phyloP scores from a whole-genome alignment of 2,113 vertebrate genomes.

The Barnardius zonarius region DNA sequence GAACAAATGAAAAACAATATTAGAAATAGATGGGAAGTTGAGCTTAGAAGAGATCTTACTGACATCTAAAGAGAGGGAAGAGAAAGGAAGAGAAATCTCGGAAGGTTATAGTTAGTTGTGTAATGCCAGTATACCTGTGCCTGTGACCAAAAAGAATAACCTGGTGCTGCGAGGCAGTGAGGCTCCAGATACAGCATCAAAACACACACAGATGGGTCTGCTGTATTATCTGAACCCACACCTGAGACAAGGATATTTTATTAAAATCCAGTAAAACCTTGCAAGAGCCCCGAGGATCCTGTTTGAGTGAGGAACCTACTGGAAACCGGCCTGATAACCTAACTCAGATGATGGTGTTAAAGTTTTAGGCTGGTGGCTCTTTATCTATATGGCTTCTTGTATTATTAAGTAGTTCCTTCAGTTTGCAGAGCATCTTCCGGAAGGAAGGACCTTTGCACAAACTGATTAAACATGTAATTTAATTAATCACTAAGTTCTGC shows the following conservation, averaged over 20 bases:
- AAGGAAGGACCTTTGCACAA: not conserved
- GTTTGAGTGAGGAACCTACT: not conserved
- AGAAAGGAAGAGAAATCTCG: not conserved
- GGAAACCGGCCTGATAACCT: not conserved
- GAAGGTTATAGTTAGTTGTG: not conserved
- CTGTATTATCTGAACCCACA: not conserved
- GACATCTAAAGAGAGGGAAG: not conserved
- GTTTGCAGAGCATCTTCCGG: not conserved
- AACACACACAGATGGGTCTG: rapidly evolving
- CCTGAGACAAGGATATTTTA: not conserved
- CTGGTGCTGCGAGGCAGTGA: not conserved
- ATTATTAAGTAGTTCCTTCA: not conserved
- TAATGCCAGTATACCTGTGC: not conserved
- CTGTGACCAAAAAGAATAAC: not conserved
- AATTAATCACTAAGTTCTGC: not conserved
- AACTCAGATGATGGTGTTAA: not conserved
- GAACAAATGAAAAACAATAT: not conserved
- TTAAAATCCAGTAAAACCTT: not conserved
- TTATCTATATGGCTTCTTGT: not conserved
- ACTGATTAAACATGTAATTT: not conserved
- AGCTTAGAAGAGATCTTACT: not conserved
- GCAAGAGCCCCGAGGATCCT: not conserved
- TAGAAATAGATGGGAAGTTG: not conserved
- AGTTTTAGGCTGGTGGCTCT: not conserved
- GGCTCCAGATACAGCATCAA: not conserved